A percentile compares a stretch with the other conserved stretches of the same genome.
Evolutionary conservation across 2,797 vertebrate species (phyloP).

Genomic region (Sciurus vulgaris): DNA sequence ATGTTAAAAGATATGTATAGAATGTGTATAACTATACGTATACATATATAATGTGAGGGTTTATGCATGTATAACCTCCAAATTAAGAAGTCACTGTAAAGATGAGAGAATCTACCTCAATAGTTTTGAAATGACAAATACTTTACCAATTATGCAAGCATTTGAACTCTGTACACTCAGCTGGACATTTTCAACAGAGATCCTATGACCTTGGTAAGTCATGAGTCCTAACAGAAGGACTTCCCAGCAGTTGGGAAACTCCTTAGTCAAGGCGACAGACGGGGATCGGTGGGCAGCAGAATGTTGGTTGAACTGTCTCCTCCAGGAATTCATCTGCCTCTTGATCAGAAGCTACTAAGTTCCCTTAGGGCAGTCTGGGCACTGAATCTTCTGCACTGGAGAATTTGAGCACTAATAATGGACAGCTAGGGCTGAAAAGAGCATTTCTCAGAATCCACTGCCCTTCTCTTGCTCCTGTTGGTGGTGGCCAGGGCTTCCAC

Average conservation of each 20-base stretch:
- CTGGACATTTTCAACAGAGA: not conserved
- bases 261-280: too few species aligned
- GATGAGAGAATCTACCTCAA: not conserved
- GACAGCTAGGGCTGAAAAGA: not conserved
- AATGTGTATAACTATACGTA: not conserved
- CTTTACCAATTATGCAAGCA: not conserved
- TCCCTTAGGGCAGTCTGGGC: not conserved
- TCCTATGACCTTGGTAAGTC: not conserved
- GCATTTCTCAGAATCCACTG: not conserved
- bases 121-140: conserved; percentile 3
- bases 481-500: too few species aligned
- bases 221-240: not conserved
- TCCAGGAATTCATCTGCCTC: not conserved
- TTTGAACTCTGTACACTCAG: not conserved
- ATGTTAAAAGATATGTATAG: not conserved
- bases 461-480: not conserved
- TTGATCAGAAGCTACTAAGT: not conserved
- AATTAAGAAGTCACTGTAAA: conserved; percentile 43
- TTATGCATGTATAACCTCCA: not conserved
- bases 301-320: not conserved
- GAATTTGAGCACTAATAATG: not conserved
- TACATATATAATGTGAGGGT: not conserved
- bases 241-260: not conserved
- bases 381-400: not conserved
- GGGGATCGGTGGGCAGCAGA: not conserved